phyloP scores from a whole-genome alignment of 2,888 invertebrate species.

The Archips crataeganus region DNA sequence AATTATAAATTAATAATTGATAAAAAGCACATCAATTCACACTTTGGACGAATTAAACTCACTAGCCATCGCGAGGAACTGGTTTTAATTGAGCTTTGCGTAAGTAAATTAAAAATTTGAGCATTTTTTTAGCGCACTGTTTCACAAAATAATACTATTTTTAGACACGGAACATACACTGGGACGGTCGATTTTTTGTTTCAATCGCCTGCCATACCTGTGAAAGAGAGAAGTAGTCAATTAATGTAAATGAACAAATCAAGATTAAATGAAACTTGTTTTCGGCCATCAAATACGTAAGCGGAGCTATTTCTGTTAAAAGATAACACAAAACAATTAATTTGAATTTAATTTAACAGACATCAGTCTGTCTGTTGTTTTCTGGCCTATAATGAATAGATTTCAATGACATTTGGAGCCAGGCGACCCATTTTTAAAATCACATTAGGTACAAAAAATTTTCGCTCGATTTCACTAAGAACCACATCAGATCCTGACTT shows the following conservation, averaged over 20 bases:
- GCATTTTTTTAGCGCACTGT: conserved; percentile 45
- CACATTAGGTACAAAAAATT: no score
- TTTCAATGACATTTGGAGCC: no score
- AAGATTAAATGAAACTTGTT: conserved; percentile 37
- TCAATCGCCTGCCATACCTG: conserved; percentile 61
- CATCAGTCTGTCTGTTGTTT: background rate
- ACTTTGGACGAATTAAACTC: conserved; percentile 63
- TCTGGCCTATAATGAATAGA: no score
- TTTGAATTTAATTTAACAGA: background rate
- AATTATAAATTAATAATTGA: background rate
- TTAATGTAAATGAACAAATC: conserved; percentile 34
- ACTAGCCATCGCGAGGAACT: conserved; percentile 74
- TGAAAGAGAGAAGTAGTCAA: conserved; percentile 49
- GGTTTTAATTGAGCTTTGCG: conserved; percentile 42
- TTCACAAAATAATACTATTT: conserved; percentile 1
- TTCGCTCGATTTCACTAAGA: no score
- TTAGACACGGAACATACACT: conserved; percentile 48
- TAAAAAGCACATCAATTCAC: conserved; percentile 61
- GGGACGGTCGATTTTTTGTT: conserved; percentile 46
- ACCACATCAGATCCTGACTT: no score
- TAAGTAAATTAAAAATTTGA: conserved; percentile 45
- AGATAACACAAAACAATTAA: background rate
- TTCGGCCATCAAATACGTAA: conserved; percentile 18
- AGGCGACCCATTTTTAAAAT: no score
- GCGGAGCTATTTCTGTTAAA: background rate